Percentiles rank a stretch among this genome's conserved stretches.
Conservation (phyloP, 2,113 vertebrate genomes). For the Otus sunia region DNA sequence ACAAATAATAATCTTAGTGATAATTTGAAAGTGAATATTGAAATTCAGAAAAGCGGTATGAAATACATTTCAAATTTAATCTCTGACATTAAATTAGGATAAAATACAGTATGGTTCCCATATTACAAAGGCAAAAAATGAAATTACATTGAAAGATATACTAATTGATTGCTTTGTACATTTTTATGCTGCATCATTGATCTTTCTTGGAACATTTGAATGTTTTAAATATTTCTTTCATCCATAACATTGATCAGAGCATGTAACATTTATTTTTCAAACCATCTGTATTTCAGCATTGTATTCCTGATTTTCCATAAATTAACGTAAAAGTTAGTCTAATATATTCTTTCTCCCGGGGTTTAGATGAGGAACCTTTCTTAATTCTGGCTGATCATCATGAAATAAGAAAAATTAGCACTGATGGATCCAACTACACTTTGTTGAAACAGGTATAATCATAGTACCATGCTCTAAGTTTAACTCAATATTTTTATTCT, state of each 20-base stretch:
- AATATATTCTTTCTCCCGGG: slow-evolving; percentile 62
- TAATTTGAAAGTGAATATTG: background rate
- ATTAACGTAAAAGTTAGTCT: slow-evolving; percentile 61
- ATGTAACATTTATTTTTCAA: slow-evolving; percentile 68
- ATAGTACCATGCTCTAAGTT: slow-evolving; percentile 56
- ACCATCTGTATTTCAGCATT: slow-evolving; percentile 59
- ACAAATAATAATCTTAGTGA: background rate
- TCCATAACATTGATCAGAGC: slow-evolving; percentile 64
- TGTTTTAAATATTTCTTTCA: slow-evolving; percentile 70
- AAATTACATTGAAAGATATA: slow-evolving; percentile 41
- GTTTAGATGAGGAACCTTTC: slow-evolving; percentile 93
- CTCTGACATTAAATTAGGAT: slow-evolving; percentile 11
- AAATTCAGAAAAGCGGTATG: background rate
- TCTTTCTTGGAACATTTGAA: slow-evolving; percentile 67
- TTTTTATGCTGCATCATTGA: slow-evolving; percentile 66
- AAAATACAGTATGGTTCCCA: slow-evolving; percentile 1
- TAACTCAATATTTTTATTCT: slow-evolving; percentile 33
- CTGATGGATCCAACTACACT: slow-evolving; percentile 97
- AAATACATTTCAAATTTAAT: slow-evolving; percentile 13
- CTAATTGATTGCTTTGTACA: slow-evolving; percentile 72
- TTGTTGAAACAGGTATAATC: slow-evolving; percentile 93
- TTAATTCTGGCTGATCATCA: slow-evolving; percentile 98
- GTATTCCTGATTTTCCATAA: slow-evolving; percentile 68
- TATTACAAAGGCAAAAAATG: slow-evolving; percentile 11
- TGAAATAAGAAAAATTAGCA: slow-evolving; percentile 96